Percentiles rank a stretch among this genome's conserved stretches.
Conservation (phyloP, 2,797 vertebrate species). For the Pipistrellus nathusii region DNA sequence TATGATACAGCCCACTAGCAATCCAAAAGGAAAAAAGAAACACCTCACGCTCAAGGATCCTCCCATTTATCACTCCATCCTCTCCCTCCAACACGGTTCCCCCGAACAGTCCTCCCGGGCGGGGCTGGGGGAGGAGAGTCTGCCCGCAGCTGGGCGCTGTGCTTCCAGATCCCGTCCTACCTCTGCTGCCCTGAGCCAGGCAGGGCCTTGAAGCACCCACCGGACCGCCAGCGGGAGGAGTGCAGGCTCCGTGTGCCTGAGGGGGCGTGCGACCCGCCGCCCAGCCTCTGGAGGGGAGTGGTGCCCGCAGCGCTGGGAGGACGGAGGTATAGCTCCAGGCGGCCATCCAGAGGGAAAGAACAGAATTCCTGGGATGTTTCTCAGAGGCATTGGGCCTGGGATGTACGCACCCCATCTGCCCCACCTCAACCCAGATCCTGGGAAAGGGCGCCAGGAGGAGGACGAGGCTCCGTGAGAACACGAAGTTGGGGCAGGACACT, state of each 20-base stretch:
- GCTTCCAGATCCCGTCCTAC: not conserved
- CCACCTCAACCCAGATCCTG: not conserved
- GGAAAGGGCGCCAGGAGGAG: not conserved
- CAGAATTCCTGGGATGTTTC: not conserved
- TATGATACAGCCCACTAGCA: not conserved
- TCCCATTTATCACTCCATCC: not conserved
- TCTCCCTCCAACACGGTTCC: not conserved
- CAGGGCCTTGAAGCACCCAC: not conserved
- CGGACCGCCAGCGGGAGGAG: not conserved
- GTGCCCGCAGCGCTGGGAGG: conserved; percentile 44
- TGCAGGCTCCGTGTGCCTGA: not conserved
- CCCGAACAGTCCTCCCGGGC: not conserved
- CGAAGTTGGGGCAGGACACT: not conserved
- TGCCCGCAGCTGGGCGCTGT: not conserved
- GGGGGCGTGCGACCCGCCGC: not conserved
- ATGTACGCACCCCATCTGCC: not conserved
- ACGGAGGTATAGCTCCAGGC: conserved; percentile 56
- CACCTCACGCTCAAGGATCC: not conserved
- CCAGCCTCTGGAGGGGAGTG: not conserved
- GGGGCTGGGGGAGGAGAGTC: not conserved
- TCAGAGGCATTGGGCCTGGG: conserved; percentile 65
- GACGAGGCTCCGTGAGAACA: not conserved
- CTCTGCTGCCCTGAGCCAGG: not conserved
- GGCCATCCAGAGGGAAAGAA: conserved; percentile 66
- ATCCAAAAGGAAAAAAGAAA: not conserved